Conservation (phyloP, 2,888 invertebrate genomes). For the Theristus sp. region DNA sequence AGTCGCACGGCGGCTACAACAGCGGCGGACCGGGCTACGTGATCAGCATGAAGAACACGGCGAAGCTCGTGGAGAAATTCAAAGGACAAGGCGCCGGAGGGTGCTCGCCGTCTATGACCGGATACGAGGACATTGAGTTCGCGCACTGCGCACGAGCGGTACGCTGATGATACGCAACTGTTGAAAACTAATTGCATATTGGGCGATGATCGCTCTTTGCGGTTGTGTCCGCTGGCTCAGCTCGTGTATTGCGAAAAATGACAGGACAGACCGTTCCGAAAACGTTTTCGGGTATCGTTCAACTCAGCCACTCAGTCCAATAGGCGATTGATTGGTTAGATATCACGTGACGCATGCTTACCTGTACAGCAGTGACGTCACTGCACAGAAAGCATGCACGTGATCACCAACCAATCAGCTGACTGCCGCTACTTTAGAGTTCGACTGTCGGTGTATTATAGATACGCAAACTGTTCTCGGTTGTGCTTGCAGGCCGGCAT, state of each 20-base stretch:
- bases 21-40: slow-evolving; percentile 4
- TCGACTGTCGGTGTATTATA: neutral
- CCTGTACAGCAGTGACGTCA: too few relatives aligned
- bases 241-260: too few relatives aligned
- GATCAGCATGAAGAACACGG: neutral
- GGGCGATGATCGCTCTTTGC: too few relatives aligned
- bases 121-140: slow-evolving; percentile 1
- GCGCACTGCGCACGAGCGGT: neutral
- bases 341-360: too few relatives aligned
- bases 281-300: too few relatives aligned
- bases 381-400: too few relatives aligned
- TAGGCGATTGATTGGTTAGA: too few relatives aligned
- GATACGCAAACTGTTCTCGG: neutral
- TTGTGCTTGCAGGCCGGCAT: slow-evolving; percentile 1
- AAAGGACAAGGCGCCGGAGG: neutral
- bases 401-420: neutral
- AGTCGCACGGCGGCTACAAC: slow-evolving; percentile 2
- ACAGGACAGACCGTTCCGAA: too few relatives aligned
- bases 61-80: neutral
- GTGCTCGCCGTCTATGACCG: neutral
- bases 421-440: neutral
- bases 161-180: neutral
- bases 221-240: too few relatives aligned
- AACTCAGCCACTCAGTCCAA: neutral
- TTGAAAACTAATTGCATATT: neutral